phyloP scores from a whole-genome alignment of 2,113 vertebrate genomes.

The Etia nguti region DNA sequence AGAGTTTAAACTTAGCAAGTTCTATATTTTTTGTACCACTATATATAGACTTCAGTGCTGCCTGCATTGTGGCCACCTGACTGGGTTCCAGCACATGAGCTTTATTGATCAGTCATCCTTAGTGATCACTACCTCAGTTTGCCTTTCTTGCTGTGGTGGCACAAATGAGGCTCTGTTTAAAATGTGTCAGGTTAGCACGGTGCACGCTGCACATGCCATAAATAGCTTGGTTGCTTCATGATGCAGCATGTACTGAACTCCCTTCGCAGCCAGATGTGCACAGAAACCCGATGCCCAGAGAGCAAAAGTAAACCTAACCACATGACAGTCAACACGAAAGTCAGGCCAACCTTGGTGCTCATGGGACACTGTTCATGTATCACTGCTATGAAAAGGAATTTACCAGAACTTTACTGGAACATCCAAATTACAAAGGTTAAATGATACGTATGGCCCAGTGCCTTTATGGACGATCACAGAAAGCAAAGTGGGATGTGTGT shows the following conservation, averaged over 20 bases:
- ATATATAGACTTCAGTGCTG: not conserved
- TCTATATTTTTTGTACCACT: not conserved
- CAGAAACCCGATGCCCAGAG: conserved; percentile 46
- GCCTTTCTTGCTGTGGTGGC: conserved; percentile 40
- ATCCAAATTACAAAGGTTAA: not conserved
- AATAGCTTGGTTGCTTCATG: conserved; percentile 53
- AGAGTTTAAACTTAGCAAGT: not conserved
- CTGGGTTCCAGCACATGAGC: not conserved
- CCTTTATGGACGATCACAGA: conserved; percentile 16
- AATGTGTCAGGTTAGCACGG: conserved; percentile 36
- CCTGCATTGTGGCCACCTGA: not conserved
- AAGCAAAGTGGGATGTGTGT: conserved; percentile 6
- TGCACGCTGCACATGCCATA: conserved; percentile 30
- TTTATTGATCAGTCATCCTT: conserved; percentile 32
- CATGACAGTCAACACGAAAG: conserved; percentile 50
- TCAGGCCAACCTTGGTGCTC: conserved; percentile 37
- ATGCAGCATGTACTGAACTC: conserved; percentile 26
- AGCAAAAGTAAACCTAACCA: conserved; percentile 43
- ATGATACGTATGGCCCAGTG: not conserved
- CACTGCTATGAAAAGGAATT: not conserved
- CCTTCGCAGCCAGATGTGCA: conserved; percentile 18
- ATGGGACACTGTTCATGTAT: not conserved
- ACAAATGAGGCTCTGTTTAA: conserved; percentile 6
- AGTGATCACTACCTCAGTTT: conserved; percentile 24
- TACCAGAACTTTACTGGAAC: not conserved